phyloP scores from a whole-genome alignment of 2,113 vertebrate genomes.

The Tragelaphus scriptus region DNA sequence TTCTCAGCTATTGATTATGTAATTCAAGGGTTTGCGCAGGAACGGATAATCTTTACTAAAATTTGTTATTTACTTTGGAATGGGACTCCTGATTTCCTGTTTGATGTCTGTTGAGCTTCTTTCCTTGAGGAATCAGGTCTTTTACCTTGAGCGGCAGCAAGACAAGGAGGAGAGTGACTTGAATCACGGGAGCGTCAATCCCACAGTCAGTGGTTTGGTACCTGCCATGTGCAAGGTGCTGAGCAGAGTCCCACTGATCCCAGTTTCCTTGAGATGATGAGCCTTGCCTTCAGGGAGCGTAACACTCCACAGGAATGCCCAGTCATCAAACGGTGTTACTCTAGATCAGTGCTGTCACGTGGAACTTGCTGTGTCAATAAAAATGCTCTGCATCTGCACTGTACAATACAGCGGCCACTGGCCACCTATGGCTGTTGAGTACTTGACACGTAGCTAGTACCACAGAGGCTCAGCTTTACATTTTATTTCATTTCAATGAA shows the following conservation, averaged over 20 bases:
- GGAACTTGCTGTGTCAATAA: neutral
- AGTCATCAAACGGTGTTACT: fast-evolving
- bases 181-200: fast-evolving
- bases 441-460: neutral
- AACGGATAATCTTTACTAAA: constrained; percentile 37
- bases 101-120: neutral
- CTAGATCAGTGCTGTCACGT: fast-evolving
- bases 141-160: neutral
- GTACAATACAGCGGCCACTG: fast-evolving
- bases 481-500: neutral
- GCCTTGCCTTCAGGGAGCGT: neutral
- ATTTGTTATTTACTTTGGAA: neutral
- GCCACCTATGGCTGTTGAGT: fast-evolving
- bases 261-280: neutral
- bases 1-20: constrained; percentile 58
- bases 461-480: neutral
- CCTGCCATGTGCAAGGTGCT: fast-evolving
- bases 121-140: neutral
- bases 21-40: constrained; percentile 26
- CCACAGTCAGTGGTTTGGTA: neutral
- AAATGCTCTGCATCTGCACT: neutral
- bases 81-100: neutral
- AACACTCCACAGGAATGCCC: fast-evolving
- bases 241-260: neutral
- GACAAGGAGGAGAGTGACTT: no score